phyloP scores from a whole-genome alignment of 2,888 invertebrate species.

The Mechanitis mazaeus region DNA sequence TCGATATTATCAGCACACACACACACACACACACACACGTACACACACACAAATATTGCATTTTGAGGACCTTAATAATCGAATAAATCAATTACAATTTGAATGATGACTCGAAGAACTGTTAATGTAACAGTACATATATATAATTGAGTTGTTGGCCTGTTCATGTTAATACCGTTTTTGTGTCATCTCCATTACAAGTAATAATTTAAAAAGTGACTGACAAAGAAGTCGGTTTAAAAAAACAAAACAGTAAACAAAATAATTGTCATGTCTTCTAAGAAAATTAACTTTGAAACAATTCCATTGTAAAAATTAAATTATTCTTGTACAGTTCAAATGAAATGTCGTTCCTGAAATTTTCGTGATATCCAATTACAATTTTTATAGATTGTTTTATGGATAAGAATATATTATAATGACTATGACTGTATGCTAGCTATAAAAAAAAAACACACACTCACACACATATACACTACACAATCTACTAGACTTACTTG shows the following conservation, averaged over 20 bases:
- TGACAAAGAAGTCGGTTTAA: constrained; percentile 19
- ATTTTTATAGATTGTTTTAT: constrained; percentile 1
- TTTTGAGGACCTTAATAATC: too few species aligned
- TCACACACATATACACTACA: too few species aligned
- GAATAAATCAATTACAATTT: too few species aligned
- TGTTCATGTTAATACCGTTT: not conserved
- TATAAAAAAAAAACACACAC: too few species aligned
- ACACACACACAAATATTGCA: too few species aligned
- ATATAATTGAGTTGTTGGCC: too few species aligned
- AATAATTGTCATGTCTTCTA: constrained; percentile 20
- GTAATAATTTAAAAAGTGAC: constrained; percentile 29
- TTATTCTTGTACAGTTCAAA: constrained; percentile 8
- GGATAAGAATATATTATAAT: not conserved
- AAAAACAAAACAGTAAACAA: constrained; percentile 12
- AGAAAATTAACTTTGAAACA: constrained; percentile 16
- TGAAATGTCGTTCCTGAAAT: not conserved
- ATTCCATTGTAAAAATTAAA: constrained; percentile 13
- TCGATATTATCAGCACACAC: too few species aligned
- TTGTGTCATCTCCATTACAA: constrained; percentile 28
- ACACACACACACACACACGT: too few species aligned
- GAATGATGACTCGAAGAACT: too few species aligned
- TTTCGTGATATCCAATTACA: constrained; percentile 1
- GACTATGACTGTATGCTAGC: too few species aligned
- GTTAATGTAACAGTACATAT: too few species aligned
- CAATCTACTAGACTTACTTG: too few species aligned